A percentile compares a stretch with the other conserved stretches of the same genome.
phyloP scores from a whole-genome alignment of 2,888 invertebrate species.

The Tyria jacobaeae region DNA sequence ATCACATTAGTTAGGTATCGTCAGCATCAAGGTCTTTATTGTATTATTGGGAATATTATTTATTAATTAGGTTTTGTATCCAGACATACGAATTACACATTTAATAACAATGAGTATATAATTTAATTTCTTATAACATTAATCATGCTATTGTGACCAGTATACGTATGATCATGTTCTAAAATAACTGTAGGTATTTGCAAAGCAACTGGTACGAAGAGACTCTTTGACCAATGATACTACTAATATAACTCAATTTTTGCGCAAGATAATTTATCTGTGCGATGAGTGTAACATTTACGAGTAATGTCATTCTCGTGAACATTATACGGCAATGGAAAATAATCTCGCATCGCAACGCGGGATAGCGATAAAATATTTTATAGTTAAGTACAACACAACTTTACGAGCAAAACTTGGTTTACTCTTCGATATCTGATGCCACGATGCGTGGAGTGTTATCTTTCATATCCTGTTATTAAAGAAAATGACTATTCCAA shows the following conservation, averaged over 20 bases:
- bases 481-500: slow-evolving; percentile 23
- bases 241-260: slow-evolving; percentile 24
- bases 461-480: slow-evolving; percentile 27
- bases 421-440: slow-evolving; percentile 24
- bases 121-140: too few relatives aligned
- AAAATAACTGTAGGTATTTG: too few relatives aligned
- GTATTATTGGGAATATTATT: too few relatives aligned
- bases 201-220: background rate
- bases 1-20: too few relatives aligned
- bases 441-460: slow-evolving; percentile 6
- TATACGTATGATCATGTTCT: too few relatives aligned
- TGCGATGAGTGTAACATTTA: slow-evolving; percentile 32
- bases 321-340: slow-evolving; percentile 33
- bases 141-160: too few relatives aligned
- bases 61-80: too few relatives aligned
- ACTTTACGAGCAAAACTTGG: slow-evolving; percentile 39
- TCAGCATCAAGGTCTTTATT: too few relatives aligned
- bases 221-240: background rate
- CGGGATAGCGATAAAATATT: slow-evolving; percentile 43
- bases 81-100: too few relatives aligned
- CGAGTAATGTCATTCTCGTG: slow-evolving; percentile 36
- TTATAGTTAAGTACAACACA: slow-evolving; percentile 41
- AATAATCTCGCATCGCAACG: slow-evolving; percentile 32
- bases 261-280: slow-evolving; percentile 34
- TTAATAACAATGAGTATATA: too few relatives aligned